Conservation (phyloP, 2,888 invertebrate species). For the Xestia sexstrigata region DNA sequence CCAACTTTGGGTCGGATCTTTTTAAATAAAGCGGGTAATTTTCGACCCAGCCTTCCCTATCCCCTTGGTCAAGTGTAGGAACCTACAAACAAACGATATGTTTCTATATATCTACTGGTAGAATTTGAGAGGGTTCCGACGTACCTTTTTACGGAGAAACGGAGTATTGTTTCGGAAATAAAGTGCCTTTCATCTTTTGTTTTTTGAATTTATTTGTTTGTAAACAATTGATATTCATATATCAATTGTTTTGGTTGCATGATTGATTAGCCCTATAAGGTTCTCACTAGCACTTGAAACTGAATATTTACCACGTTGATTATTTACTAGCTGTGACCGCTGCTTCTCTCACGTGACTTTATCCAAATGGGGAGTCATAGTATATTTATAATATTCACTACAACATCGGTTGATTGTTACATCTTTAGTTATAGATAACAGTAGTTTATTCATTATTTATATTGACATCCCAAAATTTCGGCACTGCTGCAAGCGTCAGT, state of each 20-base stretch:
- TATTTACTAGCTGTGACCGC: too few species aligned
- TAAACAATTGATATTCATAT: background rate
- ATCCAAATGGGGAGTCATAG: too few species aligned
- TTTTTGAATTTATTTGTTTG: slow-evolving; percentile 7
- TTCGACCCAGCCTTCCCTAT: slow-evolving; percentile 24
- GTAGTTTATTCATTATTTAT: too few species aligned
- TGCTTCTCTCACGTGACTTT: too few species aligned
- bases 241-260: background rate
- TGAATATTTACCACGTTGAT: too few species aligned
- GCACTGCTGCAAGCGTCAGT: too few species aligned
- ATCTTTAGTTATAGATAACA: too few species aligned
- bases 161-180: slow-evolving; percentile 42
- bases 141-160: slow-evolving; percentile 42
- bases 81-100: slow-evolving; percentile 29
- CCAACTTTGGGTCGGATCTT: slow-evolving; percentile 36
- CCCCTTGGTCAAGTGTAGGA: slow-evolving; percentile 46
- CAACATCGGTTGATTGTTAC: too few species aligned
- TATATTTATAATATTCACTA: too few species aligned
- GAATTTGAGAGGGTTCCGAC: slow-evolving; percentile 39
- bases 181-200: slow-evolving; percentile 17
- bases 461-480: too few species aligned
- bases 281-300: too few species aligned
- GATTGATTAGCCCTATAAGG: slow-evolving; percentile 10
- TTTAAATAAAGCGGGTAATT: slow-evolving; percentile 53
- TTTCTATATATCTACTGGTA: slow-evolving; percentile 2